Conservation (phyloP, 1,140 invertebrate genomes). For the Drosophila virilis region DNA sequence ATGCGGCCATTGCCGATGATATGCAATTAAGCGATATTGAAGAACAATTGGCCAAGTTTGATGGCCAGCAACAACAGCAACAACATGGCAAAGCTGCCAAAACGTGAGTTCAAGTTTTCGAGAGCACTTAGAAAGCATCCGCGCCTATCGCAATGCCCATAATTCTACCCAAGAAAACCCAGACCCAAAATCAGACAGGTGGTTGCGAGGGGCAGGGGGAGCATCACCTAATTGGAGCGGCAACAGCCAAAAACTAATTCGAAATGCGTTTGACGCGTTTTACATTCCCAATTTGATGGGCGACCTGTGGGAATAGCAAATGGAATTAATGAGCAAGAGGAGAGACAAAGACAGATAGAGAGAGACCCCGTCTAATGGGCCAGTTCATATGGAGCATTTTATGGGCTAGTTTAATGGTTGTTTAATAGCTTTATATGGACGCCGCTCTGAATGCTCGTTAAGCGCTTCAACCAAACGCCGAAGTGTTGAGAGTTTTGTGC, state of each 20-base stretch:
- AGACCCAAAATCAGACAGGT: constrained; percentile 12
- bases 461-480: constrained; percentile 1
- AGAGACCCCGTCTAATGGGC: neutral
- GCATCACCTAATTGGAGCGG: constrained; percentile 24
- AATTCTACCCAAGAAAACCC: constrained; percentile 39
- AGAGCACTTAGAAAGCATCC: constrained; percentile 31
- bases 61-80: constrained; percentile 54
- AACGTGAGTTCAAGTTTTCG: constrained; percentile 45
- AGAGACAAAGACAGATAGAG: too few species aligned
- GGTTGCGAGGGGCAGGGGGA: neutral
- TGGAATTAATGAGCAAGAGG: constrained; percentile 22
- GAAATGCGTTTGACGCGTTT: constrained; percentile 71
- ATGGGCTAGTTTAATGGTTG: constrained; percentile 63
- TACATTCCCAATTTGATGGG: constrained; percentile 45
- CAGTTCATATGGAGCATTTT: constrained; percentile 40
- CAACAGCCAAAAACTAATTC: constrained; percentile 42
- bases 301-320: constrained; percentile 39
- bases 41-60: constrained; percentile 80
- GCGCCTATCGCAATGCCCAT: constrained; percentile 59
- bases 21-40: constrained; percentile 83
- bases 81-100: constrained; percentile 50
- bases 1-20: constrained; percentile 72
- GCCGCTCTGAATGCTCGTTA: constrained; percentile 45
- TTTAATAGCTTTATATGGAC: constrained; percentile 66
- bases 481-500: neutral